Base-by-base conservation (phyloP, 2,888 invertebrate species). In the Rhagophthalmus giganteus region DNA sequence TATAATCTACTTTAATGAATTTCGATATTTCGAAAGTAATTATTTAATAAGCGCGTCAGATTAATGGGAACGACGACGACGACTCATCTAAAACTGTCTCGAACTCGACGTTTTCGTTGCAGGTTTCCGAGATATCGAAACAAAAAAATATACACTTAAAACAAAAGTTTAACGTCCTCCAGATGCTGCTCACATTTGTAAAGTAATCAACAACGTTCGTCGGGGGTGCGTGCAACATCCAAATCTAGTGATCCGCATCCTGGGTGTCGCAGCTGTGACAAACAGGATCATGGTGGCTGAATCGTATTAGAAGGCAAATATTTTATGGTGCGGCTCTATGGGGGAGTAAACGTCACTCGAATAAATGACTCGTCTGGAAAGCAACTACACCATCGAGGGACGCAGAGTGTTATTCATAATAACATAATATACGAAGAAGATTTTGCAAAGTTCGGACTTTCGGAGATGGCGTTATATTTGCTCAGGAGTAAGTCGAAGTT, bases 141-240 rank as follows among this genome's bases (percentile, higher is more conserved):
- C 7, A 20, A 20, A 5, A 20, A 20, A 20, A 7, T 5, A 7
- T 20, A 5, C 20, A 20, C 4, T 20, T 5, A 20, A 20, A 20
- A 20, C 20, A 5, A 20, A 20, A 20, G n/a, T n/a, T n/a, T 6
- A 35, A 28, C 20, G 20, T 26, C 30, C 20, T 20, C 30, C 45
- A 46, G 45, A 46, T 46, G 45, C 11, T 28, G 14, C 45, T 13
- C 39, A 31, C 37, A 35, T 46, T 46, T 46, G 45, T 38, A 46
- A 37, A 46, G 20, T 38, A 37, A 46, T 46, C 45, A 46, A 46
- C 45, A 32, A 37, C 15, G 45, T 15, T 6, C 25, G 26, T 14
- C 20, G 13, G 13, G 25, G 37, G 37, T 25, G 25, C 12, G 34
- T 34, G 4, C 26, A 26, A 26, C 37, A 37, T 39, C 39, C n/a